Percentiles rank a stretch among this genome's conserved stretches.
These are phyloP conservation scores for Tetrax tetrax DNA, from an alignment of 2,113 vertebrate species.

Conservation along the genomic window DNA sequence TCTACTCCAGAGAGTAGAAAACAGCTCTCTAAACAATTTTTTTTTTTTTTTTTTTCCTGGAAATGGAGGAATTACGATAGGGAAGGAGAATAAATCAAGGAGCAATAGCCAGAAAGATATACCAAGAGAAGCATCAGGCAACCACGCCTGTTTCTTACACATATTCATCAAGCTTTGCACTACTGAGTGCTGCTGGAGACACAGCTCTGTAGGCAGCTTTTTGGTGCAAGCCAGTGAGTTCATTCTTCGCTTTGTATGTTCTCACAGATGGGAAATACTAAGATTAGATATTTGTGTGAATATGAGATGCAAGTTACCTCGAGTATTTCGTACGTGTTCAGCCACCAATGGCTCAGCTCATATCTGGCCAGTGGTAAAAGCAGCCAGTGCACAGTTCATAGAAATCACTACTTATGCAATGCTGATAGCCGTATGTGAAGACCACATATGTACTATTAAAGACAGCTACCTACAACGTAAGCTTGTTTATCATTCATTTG, in stretches of 20 bases:
- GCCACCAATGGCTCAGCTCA: not conserved
- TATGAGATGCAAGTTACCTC: not conserved
- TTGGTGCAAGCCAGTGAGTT: not conserved
- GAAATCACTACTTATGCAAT: not conserved
- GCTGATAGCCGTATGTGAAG: not conserved
- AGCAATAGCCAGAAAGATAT: not conserved
- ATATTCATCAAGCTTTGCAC: not conserved
- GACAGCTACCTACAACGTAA: not conserved
- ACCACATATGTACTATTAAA: not conserved
- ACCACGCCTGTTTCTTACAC: not conserved
- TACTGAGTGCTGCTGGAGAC: not conserved
- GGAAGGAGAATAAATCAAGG: not conserved
- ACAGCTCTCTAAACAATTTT: not conserved
- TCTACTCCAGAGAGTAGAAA: not conserved
- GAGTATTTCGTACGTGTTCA: not conserved
- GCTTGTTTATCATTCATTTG: not conserved
- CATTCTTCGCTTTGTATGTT: not conserved
- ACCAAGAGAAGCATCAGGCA: not conserved
- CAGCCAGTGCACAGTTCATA: fast-evolving
- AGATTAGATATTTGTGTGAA: not conserved
- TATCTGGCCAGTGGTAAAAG: not conserved
- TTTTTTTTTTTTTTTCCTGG: no score
- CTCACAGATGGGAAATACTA: not conserved
- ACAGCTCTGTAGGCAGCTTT: not conserved
- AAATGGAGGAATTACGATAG: not conserved